phyloP scores from a whole-genome alignment of 2,888 invertebrate genomes.

The Hipparchia sbordonii region DNA sequence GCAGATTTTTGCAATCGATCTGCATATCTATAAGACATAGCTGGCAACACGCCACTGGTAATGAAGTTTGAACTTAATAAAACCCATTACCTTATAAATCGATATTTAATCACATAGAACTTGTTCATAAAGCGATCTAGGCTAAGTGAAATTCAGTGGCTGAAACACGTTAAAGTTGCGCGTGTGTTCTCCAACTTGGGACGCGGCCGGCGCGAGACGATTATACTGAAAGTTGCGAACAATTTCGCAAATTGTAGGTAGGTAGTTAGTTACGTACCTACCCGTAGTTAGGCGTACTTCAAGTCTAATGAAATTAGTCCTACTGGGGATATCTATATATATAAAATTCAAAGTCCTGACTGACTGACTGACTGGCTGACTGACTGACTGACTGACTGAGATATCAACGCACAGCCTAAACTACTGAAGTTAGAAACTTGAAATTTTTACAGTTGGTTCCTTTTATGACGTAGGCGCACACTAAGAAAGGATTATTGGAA shows the following conservation, averaged over 20 bases:
- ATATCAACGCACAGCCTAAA: too few relatives aligned
- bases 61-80: not conserved
- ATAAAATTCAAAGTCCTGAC: too few relatives aligned
- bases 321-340: too few relatives aligned
- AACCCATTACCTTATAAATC: slow-evolving; percentile 4
- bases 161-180: slow-evolving; percentile 44
- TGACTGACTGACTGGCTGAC: too few relatives aligned
- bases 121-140: slow-evolving; percentile 22
- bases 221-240: slow-evolving; percentile 44
- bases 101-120: slow-evolving; percentile 9
- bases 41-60: not conserved
- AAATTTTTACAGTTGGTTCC: too few relatives aligned
- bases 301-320: slow-evolving; percentile 42
- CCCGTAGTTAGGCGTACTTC: slow-evolving; percentile 38
- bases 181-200: slow-evolving; percentile 41
- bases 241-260: slow-evolving; percentile 43
- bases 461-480: too few relatives aligned
- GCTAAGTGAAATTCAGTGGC: slow-evolving; percentile 45
- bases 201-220: slow-evolving; percentile 37
- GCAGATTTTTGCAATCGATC: too few relatives aligned
- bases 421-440: too few relatives aligned
- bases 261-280: slow-evolving; percentile 23
- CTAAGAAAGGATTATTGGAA: too few relatives aligned
- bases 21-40: too few relatives aligned
- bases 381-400: too few relatives aligned